Base-by-base conservation (phyloP, 2,888 invertebrate genomes). In the Hartigia nigra region DNA sequence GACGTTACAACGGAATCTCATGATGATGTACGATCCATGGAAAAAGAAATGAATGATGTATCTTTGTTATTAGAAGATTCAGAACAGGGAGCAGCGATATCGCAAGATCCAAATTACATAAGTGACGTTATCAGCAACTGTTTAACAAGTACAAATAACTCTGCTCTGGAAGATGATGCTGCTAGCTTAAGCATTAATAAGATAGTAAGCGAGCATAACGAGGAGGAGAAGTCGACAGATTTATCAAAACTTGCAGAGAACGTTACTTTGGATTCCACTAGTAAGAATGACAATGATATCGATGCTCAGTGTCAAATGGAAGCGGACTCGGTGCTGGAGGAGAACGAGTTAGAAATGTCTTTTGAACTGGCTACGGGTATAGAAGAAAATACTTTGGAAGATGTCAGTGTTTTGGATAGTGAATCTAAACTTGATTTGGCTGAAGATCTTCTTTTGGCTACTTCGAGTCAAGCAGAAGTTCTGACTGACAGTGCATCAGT, bases 41-140 rank as follows among this genome's bases (percentile, higher is more conserved):
- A 76, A 12, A 86, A 86, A 72, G 82, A 84, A 76, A 79, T 87
- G 9, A 82, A 86, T 36, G 84, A 86, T 36, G 84, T 86, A 70
- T 77, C 81, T 14, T 81, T 86, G 3, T 81, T 87, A n/a, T 78
- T 86, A 70, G 84, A 82, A 35, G 84, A 83, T 36, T 76, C 82
- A 4, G 79, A 82, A 81, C 72, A 78, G 37, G 70, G 78, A 69
- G 55, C 82, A 31, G 78, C 75, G 31, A 77, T 81, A 23, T 35
- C 79, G 35, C 82, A 84, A 78, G 77, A 79, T n/a, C 76, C 81
- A 23, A 80, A 84, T 80, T 85, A 82, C 36, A 83, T 86, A 80
- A 81, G 79, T 23, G 79, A 86, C 31, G 85, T 87, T 70, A 85
- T 87, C 75, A 76, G 80, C 83, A 75, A 79, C 55, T 77, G 77